Evolutionary conservation across 2,888 invertebrate genomes (phyloP), one percentile per base, ranked within the genome.

Genomic region (Oligia fasciuncula): DNA sequence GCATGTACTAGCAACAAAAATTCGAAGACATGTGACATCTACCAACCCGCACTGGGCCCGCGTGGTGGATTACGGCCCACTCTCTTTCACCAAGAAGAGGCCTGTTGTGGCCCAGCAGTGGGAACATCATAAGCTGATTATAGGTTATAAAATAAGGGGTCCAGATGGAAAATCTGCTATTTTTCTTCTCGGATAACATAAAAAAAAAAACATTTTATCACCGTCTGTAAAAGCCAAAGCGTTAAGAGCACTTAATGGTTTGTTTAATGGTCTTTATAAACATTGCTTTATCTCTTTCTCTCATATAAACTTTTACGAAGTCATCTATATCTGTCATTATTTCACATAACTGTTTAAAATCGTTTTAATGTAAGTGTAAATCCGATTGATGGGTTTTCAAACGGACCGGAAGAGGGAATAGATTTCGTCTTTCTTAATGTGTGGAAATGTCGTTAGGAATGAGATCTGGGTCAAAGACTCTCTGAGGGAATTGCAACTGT

Each of bases 181-280:
- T 73, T 75, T 69, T 63, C 62, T 72, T 3, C 49, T 57, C 72
- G 49, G 19, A 70, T 73, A 80, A 75, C 65, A 83, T 73, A 43
- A 77, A 83, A 83, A 76, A 76, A 76, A 43, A 29, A 40, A 43
- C 67, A 17, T 67, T 88, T 89, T 86, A 89, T 85, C 40, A 69
- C 69, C 76, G 71, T 69, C 81, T 85, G 83, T 91, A 86, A 90
- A 88, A 75, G 72, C 75, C 75, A 81, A 84, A 82, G 83, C 84
- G 85, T 83, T 88, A 89, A 85, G 84, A 89, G 83, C 84, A 77
- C 84, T 87, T 89, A 87, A 88, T 85, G 87, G 70, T 67, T 75
- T 78, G 82, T 85, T 89, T 89, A 89, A 87, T 84, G 83, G 79
- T 88, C 86, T 88, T 88, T 86, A 80, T 84, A 86, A 88, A 89